A percentile compares a stretch with the other conserved stretches of the same genome.
Evolutionary conservation across 2,113 vertebrate species (phyloP).

Genomic region (Engystomops pustulosus): DNA sequence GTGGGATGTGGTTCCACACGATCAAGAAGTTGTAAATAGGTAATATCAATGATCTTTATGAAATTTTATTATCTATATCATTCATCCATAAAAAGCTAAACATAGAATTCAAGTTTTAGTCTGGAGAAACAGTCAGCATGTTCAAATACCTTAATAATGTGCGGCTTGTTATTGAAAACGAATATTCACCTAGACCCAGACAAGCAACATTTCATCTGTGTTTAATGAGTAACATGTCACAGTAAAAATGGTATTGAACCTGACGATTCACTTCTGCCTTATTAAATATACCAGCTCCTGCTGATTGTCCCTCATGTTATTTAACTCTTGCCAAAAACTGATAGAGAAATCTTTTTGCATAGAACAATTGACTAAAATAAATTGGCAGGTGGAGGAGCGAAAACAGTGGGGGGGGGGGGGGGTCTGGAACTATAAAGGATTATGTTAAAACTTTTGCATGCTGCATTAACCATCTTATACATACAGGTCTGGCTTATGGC

Average conservation of each 20-base stretch:
- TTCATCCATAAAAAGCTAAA: too few relatives aligned
- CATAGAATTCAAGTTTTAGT: background rate
- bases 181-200: background rate
- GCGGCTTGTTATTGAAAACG: background rate
- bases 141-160: background rate
- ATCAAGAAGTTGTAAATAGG: too few relatives aligned
- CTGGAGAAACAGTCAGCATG: background rate
- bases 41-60: too few relatives aligned
- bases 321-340: constrained; percentile 39
- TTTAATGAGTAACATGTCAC: constrained; percentile 9
- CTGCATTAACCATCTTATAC: constrained; percentile 45
- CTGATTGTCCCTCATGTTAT: constrained; percentile 42
- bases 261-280: constrained; percentile 36
- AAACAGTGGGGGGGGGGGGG: constrained; percentile 27
- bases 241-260: constrained; percentile 22
- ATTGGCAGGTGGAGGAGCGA: constrained; percentile 37
- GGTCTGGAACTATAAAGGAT: constrained; percentile 44
- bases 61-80: too few relatives aligned
- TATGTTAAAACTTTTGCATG: constrained; percentile 53
- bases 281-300: constrained; percentile 22
- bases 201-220: background rate
- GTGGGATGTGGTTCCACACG: too few relatives aligned
- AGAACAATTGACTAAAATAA: constrained; percentile 41
- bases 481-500: constrained; percentile 46
- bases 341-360: constrained; percentile 43